These are phyloP conservation scores for Megamerina dolium DNA, from an alignment of 2,888 invertebrate species.

Conservation along the genomic window DNA sequence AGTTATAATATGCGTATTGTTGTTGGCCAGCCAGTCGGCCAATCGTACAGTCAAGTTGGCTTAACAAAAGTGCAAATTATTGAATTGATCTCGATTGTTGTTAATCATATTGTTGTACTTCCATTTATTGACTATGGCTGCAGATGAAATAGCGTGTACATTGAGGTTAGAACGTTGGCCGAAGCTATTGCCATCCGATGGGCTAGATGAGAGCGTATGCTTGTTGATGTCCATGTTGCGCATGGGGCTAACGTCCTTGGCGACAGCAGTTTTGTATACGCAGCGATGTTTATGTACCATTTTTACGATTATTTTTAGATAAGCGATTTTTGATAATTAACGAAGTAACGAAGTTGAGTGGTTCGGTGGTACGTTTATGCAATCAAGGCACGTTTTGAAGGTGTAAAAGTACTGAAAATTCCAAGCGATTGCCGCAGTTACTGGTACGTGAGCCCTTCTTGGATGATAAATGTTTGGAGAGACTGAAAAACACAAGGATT, in stretches of 20 bases:
- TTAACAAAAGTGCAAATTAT: slow-evolving; percentile 44
- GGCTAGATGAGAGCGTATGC: slow-evolving; percentile 29
- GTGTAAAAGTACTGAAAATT: slow-evolving; percentile 76
- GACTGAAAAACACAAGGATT: slow-evolving; percentile 51
- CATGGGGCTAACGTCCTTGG: slow-evolving; percentile 39
- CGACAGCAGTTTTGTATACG: slow-evolving; percentile 31
- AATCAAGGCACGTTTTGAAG: slow-evolving; percentile 80
- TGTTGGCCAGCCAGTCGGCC: too few relatives aligned
- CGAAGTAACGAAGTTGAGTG: too few relatives aligned
- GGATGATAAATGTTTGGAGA: slow-evolving; percentile 74
- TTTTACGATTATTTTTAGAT: slow-evolving; percentile 20
- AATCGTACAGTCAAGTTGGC: too few relatives aligned
- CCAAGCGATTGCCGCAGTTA: slow-evolving; percentile 77
- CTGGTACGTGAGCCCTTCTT: slow-evolving; percentile 80
- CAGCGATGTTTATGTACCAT: slow-evolving; percentile 44
- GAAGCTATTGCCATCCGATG: slow-evolving; percentile 21
- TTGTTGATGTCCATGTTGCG: slow-evolving; percentile 26
- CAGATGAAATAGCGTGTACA: neutral
- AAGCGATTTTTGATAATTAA: too few relatives aligned
- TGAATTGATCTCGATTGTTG: slow-evolving; percentile 44
- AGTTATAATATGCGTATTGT: too few relatives aligned
- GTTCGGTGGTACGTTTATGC: neutral
- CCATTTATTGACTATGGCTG: slow-evolving; percentile 24
- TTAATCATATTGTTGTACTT: slow-evolving; percentile 43
- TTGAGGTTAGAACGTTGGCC: slow-evolving; percentile 5